Base-by-base conservation (phyloP, 2,888 invertebrate genomes). In the Rotaria magnacalcarata region DNA sequence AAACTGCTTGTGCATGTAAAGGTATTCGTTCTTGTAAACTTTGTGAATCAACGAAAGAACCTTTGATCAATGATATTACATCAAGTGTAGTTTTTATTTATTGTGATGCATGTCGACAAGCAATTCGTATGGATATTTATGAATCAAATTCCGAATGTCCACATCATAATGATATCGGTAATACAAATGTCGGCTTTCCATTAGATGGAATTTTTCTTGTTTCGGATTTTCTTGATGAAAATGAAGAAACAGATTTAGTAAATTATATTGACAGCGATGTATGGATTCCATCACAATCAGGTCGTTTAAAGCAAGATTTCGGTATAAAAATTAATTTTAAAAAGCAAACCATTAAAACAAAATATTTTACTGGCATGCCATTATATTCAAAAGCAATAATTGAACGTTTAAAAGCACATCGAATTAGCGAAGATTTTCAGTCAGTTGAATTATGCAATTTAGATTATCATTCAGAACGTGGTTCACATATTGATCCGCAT, bases 261-360 rank as follows among this genome's bases (percentile, higher is more conserved):
- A 92, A 92, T 85, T 92, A 93, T 86, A 93, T 97, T 21, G 96
- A 97, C 90, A 92, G 92, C 87, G 92, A 95, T 88, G 94, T 94
- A 0, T 99, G 98, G 97, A 94, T 94, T 88, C 92, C 93, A 60
- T 98, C 98, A 0, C 98, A 98, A 91, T 97, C 97, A 90, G 98
- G 98, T 0, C 93, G 98, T 85, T 93, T 96, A 87, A 99, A 99
- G 91, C 97, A 97, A 93, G 99, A 99, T 91, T 98, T 94, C 91
- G 99, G 99, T 0, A 99, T 99, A 0, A 97, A 97, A 92, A 96
- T 97, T 19, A 99, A 99, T 91, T 99, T 99, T 90, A 98, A 97
- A 90, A 96, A 95, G 91, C 94, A 94, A 89, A 96, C 95, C 91
- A 91, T 97, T 14, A 94, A 93, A 87, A 56, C 60, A 21, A 88